Conservation (phyloP, 2,797 vertebrate species). For the Eleutherodactylus coqui region DNA sequence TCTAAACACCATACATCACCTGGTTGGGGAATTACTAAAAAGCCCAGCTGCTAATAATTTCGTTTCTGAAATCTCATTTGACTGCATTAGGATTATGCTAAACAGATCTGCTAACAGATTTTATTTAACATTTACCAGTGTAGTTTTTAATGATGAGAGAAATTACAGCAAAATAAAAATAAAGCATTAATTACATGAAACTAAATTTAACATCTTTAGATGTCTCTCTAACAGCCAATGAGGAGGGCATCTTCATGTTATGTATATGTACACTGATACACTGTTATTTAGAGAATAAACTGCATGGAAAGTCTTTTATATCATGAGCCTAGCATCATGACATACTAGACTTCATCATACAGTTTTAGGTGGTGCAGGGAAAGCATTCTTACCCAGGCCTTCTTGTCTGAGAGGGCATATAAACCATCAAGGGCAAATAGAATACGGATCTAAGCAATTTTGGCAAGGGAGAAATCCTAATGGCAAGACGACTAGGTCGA, state of each 20-base stretch:
- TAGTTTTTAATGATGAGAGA: not conserved
- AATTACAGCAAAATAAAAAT: slow-evolving; percentile 45
- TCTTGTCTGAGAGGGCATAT: no score
- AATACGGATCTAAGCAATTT: no score
- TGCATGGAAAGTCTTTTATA: not conserved
- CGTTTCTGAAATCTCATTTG: slow-evolving; percentile 45
- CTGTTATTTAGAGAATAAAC: not conserved
- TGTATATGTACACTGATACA: not conserved
- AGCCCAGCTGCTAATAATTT: slow-evolving; percentile 47
- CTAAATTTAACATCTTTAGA: slow-evolving; percentile 14
- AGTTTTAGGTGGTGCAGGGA: no score
- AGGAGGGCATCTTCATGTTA: not conserved
- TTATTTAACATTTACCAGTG: slow-evolving; percentile 21
- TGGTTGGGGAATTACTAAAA: slow-evolving; percentile 54
- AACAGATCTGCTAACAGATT: slow-evolving; percentile 39
- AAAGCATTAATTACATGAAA: slow-evolving; percentile 45
- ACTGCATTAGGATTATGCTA: slow-evolving; percentile 38
- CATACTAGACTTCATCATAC: no score
- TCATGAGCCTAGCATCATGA: no score
- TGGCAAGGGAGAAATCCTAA: no score
- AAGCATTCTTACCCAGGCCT: no score
- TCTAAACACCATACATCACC: slow-evolving; percentile 40
- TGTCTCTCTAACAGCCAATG: not conserved
- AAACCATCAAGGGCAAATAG: no score
- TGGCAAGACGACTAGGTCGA: no score